Conservation (phyloP, 1,140 invertebrate species). For the Hycleus phaleratus region DNA sequence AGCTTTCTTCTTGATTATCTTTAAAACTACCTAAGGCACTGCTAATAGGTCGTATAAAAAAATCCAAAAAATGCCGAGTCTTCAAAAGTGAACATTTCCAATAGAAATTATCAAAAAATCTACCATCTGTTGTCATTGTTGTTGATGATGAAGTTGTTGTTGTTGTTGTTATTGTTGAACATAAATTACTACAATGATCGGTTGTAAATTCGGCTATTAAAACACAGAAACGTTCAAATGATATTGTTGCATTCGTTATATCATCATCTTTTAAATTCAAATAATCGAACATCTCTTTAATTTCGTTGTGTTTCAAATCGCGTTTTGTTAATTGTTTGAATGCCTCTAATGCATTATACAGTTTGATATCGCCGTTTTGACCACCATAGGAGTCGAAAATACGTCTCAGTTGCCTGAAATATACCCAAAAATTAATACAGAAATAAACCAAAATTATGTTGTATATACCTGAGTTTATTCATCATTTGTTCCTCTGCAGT, state of each 20-base stretch:
- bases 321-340: slow-evolving; percentile 35
- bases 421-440: too few relatives aligned
- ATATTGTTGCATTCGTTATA: slow-evolving; percentile 17
- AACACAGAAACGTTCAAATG: slow-evolving; percentile 50
- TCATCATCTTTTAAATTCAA: slow-evolving; percentile 19
- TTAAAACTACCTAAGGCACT: slow-evolving; percentile 31
- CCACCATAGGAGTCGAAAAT: slow-evolving; percentile 36
- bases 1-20: not conserved
- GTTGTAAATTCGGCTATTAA: slow-evolving; percentile 49
- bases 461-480: slow-evolving; percentile 32
- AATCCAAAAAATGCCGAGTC: slow-evolving; percentile 35
- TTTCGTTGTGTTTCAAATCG: slow-evolving; percentile 27
- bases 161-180: not conserved
- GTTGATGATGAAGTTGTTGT: slow-evolving; percentile 18
- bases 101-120: slow-evolving; percentile 29
- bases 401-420: slow-evolving; percentile 30
- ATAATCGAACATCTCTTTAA: slow-evolving; percentile 27
- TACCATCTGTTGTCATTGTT: slow-evolving; percentile 35
- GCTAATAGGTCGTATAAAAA: slow-evolving; percentile 20
- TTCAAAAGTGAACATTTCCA: slow-evolving; percentile 38
- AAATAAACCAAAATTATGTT: not conserved
- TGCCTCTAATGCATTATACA: slow-evolving; percentile 31
- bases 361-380: slow-evolving; percentile 28
- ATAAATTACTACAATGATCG: slow-evolving; percentile 21
- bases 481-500: slow-evolving; percentile 37